Evolutionary conservation across 2,113 vertebrate genomes (phyloP).

Genomic region (Parotia lawesii): DNA sequence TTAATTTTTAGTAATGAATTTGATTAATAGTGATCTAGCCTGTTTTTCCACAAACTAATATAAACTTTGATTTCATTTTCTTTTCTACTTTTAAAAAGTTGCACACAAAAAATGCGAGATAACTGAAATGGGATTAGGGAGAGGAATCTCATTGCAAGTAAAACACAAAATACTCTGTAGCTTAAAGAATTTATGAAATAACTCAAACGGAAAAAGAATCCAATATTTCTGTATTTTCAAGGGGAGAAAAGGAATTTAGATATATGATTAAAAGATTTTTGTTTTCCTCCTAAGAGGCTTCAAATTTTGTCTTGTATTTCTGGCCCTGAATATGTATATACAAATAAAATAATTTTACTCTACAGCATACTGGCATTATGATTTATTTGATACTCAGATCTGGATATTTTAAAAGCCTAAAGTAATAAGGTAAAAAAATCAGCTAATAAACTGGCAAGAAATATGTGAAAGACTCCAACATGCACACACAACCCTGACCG

Average conservation of each 20-base stretch:
- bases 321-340: background rate
- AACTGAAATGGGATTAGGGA: background rate
- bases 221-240: background rate
- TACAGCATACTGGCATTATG: background rate
- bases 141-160: background rate
- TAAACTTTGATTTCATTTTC: background rate
- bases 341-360: background rate
- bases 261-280: background rate
- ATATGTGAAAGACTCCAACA: background rate
- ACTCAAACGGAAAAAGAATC: accelerated
- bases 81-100: background rate
- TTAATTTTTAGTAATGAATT: background rate
- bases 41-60: background rate
- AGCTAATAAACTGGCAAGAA: background rate
- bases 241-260: background rate
- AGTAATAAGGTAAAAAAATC: background rate
- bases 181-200: background rate
- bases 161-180: background rate
- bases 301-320: background rate
- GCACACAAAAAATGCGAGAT: background rate
- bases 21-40: background rate
- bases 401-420: background rate
- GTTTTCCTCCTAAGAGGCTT: background rate
- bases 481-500: background rate
- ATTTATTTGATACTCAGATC: background rate